These are phyloP conservation scores for Indicator indicator DNA, from an alignment of 2,113 vertebrate genomes.

Conservation along the genomic window DNA sequence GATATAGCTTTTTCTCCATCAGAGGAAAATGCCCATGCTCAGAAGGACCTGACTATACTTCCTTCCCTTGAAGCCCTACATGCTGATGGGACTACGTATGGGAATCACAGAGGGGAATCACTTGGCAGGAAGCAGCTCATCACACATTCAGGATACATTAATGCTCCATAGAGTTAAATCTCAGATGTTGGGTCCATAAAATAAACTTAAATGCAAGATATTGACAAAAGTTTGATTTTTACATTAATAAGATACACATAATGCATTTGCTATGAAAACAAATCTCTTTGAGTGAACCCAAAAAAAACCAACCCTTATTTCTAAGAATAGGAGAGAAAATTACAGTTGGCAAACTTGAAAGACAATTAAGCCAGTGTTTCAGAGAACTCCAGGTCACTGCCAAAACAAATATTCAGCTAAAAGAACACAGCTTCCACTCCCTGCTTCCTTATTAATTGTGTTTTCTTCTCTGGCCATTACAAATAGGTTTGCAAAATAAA, in stretches of 20 bases:
- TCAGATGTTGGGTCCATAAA: not conserved
- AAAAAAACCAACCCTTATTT: not conserved
- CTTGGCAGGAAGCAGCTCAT: not conserved
- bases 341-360: constrained; percentile 51
- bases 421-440: constrained; percentile 58
- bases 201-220: not conserved
- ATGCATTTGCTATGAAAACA: constrained; percentile 48
- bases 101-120: not conserved
- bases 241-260: constrained; percentile 23
- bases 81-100: not conserved
- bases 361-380: constrained; percentile 62
- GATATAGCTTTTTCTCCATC: not conserved
- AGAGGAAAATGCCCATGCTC: not conserved
- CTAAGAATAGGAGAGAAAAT: constrained; percentile 70
- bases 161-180: not conserved
- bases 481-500: constrained; percentile 52
- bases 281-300: not conserved
- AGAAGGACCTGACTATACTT: not conserved
- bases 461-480: constrained; percentile 49
- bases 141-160: not conserved
- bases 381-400: constrained; percentile 49
- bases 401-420: constrained; percentile 72
- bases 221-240: constrained; percentile 20
- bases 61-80: not conserved
- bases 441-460: constrained; percentile 55